These are phyloP conservation scores for Periparus ater DNA, from an alignment of 2,797 vertebrate genomes.

Conservation along the genomic window DNA sequence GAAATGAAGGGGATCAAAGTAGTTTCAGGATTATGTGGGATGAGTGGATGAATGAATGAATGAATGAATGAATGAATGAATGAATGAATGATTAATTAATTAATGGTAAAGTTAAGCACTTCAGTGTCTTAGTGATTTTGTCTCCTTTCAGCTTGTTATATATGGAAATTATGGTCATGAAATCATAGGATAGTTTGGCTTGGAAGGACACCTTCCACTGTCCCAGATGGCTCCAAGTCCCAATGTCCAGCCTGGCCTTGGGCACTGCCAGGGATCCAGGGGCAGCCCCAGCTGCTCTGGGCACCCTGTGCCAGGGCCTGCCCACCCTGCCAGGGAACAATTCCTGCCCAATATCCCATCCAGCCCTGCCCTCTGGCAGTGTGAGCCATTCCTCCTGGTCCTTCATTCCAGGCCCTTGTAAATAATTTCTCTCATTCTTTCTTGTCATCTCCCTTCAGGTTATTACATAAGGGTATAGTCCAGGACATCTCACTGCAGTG, in stretches of 20 bases:
- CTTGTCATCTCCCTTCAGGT: neutral
- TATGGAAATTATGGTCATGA: neutral
- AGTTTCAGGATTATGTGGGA: neutral
- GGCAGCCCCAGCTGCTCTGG: neutral
- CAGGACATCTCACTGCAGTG: neutral
- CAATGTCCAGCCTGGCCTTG: rapidly evolving
- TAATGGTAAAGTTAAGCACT: neutral
- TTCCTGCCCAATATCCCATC: neutral
- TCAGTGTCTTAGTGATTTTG: neutral
- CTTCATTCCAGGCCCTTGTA: neutral
- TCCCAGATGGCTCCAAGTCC: neutral
- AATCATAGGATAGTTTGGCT: neutral
- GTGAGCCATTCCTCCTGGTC: neutral
- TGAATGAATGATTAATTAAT: too few relatives aligned
- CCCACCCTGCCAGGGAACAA: neutral
- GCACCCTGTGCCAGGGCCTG: neutral
- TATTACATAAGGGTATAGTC: neutral
- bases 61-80: neutral
- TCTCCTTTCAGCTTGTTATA: neutral
- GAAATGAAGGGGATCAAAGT: neutral
- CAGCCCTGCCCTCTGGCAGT: rapidly evolving
- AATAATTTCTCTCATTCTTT: neutral
- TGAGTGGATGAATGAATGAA: neutral
- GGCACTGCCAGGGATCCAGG: neutral
- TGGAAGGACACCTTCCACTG: neutral